These are phyloP conservation scores for Chaetorhynchus papuensis DNA, from an alignment of 2,113 vertebrate species.

Conservation along the genomic window DNA sequence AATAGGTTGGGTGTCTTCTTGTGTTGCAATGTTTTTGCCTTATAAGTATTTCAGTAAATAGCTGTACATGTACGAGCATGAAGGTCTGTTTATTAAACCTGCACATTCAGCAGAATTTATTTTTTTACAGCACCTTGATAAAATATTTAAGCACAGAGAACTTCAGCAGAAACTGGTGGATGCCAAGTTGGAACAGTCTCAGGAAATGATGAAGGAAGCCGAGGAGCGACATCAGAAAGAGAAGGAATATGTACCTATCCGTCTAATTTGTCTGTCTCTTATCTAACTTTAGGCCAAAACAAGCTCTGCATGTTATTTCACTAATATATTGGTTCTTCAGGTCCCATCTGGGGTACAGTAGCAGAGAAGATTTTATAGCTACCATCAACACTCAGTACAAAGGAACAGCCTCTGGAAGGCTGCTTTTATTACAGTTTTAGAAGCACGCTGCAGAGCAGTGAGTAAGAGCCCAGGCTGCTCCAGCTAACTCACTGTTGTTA, in stretches of 20 bases:
- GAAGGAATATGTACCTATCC: constrained; percentile 90
- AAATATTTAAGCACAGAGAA: constrained; percentile 90
- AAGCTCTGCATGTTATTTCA: neutral
- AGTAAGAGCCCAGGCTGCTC: neutral
- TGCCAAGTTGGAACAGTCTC: constrained; percentile 87
- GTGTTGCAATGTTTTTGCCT: neutral
- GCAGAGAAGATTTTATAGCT: neutral
- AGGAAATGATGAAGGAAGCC: constrained; percentile 83
- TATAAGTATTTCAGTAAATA: neutral
- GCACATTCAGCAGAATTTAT: neutral
- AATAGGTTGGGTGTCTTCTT: neutral
- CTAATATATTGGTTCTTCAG: neutral
- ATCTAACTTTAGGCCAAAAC: neutral
- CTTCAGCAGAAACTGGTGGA: constrained; percentile 93
- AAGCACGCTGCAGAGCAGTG: neutral
- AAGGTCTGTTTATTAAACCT: neutral
- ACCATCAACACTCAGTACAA: neutral
- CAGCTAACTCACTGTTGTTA: neutral
- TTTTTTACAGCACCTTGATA: constrained; percentile 86
- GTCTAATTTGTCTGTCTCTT: neutral
- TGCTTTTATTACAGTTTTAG: neutral
- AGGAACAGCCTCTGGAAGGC: neutral
- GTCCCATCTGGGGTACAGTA: neutral
- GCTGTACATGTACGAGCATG: neutral
- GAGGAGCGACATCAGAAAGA: constrained; percentile 89